Evolutionary conservation across 2,888 invertebrate species (phyloP), one percentile per base, ranked within the genome.

Genomic region (Morpho deidamia): DNA sequence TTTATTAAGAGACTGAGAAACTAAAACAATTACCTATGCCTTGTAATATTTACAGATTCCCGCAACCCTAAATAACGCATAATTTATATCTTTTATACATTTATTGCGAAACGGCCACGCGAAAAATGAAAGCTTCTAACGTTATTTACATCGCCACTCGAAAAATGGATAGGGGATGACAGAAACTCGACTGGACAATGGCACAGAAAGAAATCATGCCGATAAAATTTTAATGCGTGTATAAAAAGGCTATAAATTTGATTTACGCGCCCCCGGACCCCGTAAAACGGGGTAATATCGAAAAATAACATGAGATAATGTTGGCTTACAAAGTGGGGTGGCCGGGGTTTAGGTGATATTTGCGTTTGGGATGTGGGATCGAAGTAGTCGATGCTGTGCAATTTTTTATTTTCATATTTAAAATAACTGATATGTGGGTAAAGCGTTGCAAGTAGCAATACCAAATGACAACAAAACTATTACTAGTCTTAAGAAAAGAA

Each of bases 201-300:
- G 74, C 66, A 78, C 70, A 78, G 76, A 83, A 81, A 83, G 81
- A 86, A 87, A 85, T 83, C 81, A 78, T 74, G 65, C 79, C 81
- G 87, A 88, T 89, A 89, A 89, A 86, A 87, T 81, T 85, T 85
- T 86, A 86, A 88, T 88, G 83, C 79, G 74, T 77, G 82, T 83
- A 88, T 89, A 88, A 88, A 89, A 88, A 78, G 81, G 83, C 82
- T 69, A 87, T 89, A 88, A 89, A 87, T 86, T 86, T 88, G 89
- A 89, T 89, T 88, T 88, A 88, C 81, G 85, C 68, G 72, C 72
- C 79, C 80, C 76, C 69, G 70, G 68, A 69, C 81, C 79, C 75
- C 70, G 78, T 76, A 78, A 81, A 84, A 83, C 76, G 80, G 85
- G 83, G 88, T 87, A 85, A 88, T 87, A 86, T 85, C 83, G 83